Conservation (phyloP, 2,797 vertebrate species). For the Huso huso region DNA sequence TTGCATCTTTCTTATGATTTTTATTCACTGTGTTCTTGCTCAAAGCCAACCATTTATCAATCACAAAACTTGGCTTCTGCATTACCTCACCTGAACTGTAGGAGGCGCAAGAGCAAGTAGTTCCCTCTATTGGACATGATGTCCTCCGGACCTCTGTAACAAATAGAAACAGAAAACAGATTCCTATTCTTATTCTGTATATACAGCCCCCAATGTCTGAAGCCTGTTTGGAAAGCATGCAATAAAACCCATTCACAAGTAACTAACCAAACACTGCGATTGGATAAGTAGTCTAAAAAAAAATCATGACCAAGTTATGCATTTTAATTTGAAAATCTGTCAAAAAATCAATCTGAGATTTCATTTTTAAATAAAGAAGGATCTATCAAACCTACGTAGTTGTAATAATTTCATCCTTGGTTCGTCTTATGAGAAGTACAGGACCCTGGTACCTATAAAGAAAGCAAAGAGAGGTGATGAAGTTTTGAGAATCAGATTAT, state of each 20-base stretch:
- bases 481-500: too few species aligned
- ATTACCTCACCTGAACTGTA: constrained; percentile 71
- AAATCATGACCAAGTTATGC: background rate
- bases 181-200: too few species aligned
- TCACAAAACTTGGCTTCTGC: too few species aligned
- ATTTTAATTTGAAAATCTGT: background rate
- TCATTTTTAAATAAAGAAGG: background rate
- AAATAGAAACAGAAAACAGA: background rate
- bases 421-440: constrained; percentile 79
- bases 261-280: too few species aligned
- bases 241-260: background rate
- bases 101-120: constrained; percentile 71
- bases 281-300: background rate
- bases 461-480: too few species aligned
- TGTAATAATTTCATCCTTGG: constrained; percentile 88
- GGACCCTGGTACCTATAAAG: constrained; percentile 79
- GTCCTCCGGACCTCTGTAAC: constrained; percentile 72
- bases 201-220: background rate
- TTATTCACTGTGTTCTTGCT: too few species aligned
- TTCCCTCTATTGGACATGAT: constrained; percentile 86
- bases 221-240: background rate
- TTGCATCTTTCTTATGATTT: too few species aligned
- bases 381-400: constrained; percentile 61
- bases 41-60: too few species aligned
- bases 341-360: background rate